Percentiles rank a stretch among this genome's conserved stretches.
Conservation (phyloP, 2,888 invertebrate species). For the Coelinius sp. region DNA sequence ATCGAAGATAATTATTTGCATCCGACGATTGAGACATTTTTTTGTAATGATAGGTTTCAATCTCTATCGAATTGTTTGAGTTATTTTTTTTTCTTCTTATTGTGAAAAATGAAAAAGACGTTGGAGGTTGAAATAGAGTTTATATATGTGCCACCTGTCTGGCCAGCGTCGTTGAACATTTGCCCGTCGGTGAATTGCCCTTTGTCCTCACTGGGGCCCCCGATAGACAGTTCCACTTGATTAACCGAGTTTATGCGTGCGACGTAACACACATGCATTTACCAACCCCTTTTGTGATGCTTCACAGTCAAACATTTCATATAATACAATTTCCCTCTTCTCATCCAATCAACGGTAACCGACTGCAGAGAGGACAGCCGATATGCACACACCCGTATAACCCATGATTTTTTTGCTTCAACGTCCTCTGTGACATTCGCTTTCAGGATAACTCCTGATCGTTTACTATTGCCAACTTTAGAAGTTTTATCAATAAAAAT, state of each 20-base stretch:
- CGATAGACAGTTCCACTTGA: constrained; percentile 65
- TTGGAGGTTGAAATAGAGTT: constrained; percentile 32
- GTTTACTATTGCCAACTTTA: neutral
- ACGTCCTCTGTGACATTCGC: constrained; percentile 4
- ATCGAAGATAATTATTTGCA: neutral
- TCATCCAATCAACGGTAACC: constrained; percentile 36
- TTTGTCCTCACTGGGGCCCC: constrained; percentile 52
- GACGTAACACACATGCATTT: constrained; percentile 42
- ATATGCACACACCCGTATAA: constrained; percentile 19
- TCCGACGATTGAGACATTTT: constrained; percentile 3
- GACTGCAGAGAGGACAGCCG: constrained; percentile 15
- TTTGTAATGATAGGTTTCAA: neutral
- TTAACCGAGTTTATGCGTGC: constrained; percentile 65
- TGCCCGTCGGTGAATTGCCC: constrained; percentile 32
- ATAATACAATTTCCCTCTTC: constrained; percentile 11
- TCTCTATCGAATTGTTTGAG: neutral
- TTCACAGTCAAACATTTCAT: neutral
- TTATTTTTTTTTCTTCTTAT: constrained; percentile 6
- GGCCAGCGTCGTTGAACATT: constrained; percentile 24
- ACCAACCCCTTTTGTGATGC: constrained; percentile 22
- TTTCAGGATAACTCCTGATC: constrained; percentile 6
- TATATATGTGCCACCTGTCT: constrained; percentile 40
- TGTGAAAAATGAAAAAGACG: constrained; percentile 6
- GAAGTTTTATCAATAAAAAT: neutral
- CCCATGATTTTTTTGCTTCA: constrained; percentile 14